Base-by-base conservation (phyloP, 2,797 vertebrate genomes). In the Enteromius paludinosus region DNA sequence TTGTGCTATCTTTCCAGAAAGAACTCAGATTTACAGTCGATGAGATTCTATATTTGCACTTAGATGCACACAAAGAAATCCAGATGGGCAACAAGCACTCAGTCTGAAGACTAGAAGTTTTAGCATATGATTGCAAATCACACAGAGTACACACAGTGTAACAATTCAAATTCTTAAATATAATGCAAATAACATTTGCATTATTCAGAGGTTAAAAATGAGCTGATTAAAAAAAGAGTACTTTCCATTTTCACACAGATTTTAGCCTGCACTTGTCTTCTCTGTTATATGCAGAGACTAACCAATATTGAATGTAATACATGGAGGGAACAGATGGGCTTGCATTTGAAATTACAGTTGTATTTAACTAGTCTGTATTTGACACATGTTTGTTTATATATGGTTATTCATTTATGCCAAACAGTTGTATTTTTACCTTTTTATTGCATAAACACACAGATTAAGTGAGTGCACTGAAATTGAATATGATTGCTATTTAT, bases 61-160 rank as follows among this genome's bases (percentile, higher is more conserved):
- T 15, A 77, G 74, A 77, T 56, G 25, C 23, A n/a, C 18, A 35
- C 12, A 72, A 49, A 56, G 20, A 54, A 38, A 73, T 30, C 5
- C 56, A 77, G 54, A 75, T 38, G 2, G n/a, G 4, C 35, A 43
- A 43, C 23, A 61, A 43, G 35, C n/a, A 38, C 73, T 23, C 2
- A 18, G 4, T 28, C 35, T 75, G 35, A 75, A 75, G n/a, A 43
- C 35, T 10, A 18, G 28, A 2, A n/a, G 2, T 74, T 38, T 74
- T 75, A 75, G 35, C 71, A 74, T 75, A 43, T 43, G 25, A 38
- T 76, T 35, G 41, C 61, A 61, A 61, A 45, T 76, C 73, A 28
- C 38, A 45, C 28, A 23, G 52, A n/a, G 33, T 14, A 54, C 14
- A 23, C 7, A 9, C 38, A 38, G 4, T 56, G 72, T 43, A n/a